Percentiles rank a stretch among this genome's conserved stretches.
Evolutionary conservation across 2,888 invertebrate species (phyloP).

Genomic region (Blera fallax): DNA sequence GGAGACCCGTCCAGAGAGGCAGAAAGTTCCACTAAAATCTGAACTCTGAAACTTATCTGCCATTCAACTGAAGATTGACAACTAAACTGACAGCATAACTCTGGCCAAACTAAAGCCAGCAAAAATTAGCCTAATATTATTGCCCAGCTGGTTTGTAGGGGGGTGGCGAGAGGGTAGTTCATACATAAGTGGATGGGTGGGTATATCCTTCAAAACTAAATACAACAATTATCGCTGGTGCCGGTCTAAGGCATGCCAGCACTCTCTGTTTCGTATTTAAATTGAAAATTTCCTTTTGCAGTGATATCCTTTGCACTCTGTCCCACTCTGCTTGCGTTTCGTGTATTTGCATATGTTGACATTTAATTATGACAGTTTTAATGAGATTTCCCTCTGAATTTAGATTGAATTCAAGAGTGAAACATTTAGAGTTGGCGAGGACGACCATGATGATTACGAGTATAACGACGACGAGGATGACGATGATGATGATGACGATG

Average conservation of each 20-base stretch:
- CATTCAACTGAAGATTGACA: slow-evolving; percentile 45
- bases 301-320: slow-evolving; percentile 31
- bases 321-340: slow-evolving; percentile 54
- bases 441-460: slow-evolving; percentile 62
- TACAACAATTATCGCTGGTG: slow-evolving; percentile 62
- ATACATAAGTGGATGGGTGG: not conserved
- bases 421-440: slow-evolving; percentile 73
- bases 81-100: slow-evolving; percentile 58
- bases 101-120: slow-evolving; percentile 42
- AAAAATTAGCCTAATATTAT: slow-evolving; percentile 58
- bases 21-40: slow-evolving; percentile 39
- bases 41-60: slow-evolving; percentile 60
- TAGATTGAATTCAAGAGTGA: slow-evolving; percentile 71
- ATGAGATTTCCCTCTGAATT: slow-evolving; percentile 75
- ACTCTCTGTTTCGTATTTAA: slow-evolving; percentile 71
- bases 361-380: slow-evolving; percentile 77
- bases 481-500: slow-evolving; percentile 35
- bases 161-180: not conserved
- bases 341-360: slow-evolving; percentile 77
- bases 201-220: slow-evolving; percentile 61
- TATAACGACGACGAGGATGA: slow-evolving; percentile 24
- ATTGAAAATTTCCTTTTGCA: slow-evolving; percentile 63
- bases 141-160: slow-evolving; percentile 15
- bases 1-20: not conserved
- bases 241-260: slow-evolving; percentile 29